These are phyloP conservation scores for Pogonomyrmex californicus DNA, from an alignment of 1,140 invertebrate species.

Conservation along the genomic window DNA sequence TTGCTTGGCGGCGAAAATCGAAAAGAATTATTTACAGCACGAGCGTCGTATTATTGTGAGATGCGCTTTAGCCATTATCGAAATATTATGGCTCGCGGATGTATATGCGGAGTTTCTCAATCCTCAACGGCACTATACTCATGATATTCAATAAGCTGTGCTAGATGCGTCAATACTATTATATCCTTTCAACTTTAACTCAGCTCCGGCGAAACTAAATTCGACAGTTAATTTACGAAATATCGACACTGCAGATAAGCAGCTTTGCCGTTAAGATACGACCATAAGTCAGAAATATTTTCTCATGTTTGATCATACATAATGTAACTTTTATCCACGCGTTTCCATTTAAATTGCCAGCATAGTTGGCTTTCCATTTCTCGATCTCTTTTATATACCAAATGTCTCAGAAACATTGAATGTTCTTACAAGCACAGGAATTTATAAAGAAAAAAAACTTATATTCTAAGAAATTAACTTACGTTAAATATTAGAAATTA, in stretches of 20 bases:
- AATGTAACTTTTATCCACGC: neutral
- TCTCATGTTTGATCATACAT: neutral
- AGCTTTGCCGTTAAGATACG: conserved; percentile 22
- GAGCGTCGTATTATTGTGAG: neutral
- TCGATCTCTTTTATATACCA: neutral
- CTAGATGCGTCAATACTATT: conserved; percentile 40
- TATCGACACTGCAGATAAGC: conserved; percentile 35
- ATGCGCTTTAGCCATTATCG: conserved; percentile 41
- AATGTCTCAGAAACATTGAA: neutral
- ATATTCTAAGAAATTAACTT: neutral
- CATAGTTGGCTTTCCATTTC: neutral
- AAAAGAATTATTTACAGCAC: conserved; percentile 15
- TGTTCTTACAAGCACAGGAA: neutral
- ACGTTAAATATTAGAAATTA: neutral
- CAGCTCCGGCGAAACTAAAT: conserved; percentile 36
- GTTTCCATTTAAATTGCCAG: conserved; percentile 8
- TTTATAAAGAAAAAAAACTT: neutral
- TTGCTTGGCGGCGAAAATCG: neutral
- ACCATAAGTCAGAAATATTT: conserved; percentile 36
- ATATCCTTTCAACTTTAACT: conserved; percentile 54
- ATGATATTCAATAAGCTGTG: conserved; percentile 41
- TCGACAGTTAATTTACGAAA: conserved; percentile 57
- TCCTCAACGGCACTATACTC: neutral
- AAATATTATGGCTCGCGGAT: conserved; percentile 50
- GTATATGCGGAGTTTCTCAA: neutral